Evolutionary conservation across 2,888 invertebrate genomes (phyloP), one percentile per base, ranked within the genome.

Genomic region (Hermaeophaga mercurialis): DNA sequence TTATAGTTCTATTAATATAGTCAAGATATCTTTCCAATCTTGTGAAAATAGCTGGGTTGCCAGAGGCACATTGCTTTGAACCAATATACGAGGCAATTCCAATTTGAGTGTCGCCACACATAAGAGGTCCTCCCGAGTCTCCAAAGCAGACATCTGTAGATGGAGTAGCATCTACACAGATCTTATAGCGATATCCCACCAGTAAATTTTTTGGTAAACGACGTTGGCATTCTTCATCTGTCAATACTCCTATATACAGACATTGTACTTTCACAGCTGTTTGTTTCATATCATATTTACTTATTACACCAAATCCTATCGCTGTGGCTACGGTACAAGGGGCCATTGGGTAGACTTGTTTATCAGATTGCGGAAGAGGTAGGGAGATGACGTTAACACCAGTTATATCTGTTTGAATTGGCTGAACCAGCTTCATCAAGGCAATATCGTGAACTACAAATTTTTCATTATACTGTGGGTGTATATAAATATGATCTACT

Each of bases 121-220:
- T 39, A 11, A 39, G n/a, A 19, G 39, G 39, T 9, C 39, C 39
- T 11, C 39, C 39, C 11, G 39, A 39, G n/a, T 39, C 39, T 19
- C 39, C 39, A 12, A 11, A 39, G n/a, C 39, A 39, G n/a, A 39
- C 19, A 39, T 39, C 39, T 22, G 18, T 18, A 19, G 8, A 2
- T 11, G 2, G 7, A 7, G 18, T 15, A 18, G 39, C 18, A 22
- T 19, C 39, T 18, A 9, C 19, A 22, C 39, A 39, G 19, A 39
- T 19, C 6, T 39, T 39, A 18, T 4, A 9, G 12, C 19, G 19
- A 3, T n/a, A 11, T 9, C 19, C 7, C 9, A 11, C 8, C 19
- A 2, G 11, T 39, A 19, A 18, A 19, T 11, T 1, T 6, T 3
- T 3, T 5, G 12, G 39, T 39, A 39, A 11, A 9, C 12, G 9